phyloP scores from a whole-genome alignment of 2,888 invertebrate species.

The Corythucha ciliata region DNA sequence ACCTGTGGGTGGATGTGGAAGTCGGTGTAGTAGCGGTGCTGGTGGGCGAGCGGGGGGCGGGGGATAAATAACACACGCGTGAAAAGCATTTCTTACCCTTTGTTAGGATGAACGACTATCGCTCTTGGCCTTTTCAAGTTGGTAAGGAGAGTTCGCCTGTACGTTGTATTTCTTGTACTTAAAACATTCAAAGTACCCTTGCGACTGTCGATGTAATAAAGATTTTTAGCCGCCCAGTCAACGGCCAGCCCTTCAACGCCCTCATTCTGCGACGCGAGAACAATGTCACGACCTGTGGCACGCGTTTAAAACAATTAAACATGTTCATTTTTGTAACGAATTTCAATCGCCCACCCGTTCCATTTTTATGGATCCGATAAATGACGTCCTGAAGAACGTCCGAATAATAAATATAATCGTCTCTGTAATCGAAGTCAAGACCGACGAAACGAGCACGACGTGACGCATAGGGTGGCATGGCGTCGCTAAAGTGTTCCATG shows the following conservation, averaged over 20 bases:
- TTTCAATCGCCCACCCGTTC: conserved; percentile 41
- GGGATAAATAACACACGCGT: no score
- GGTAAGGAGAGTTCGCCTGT: conserved; percentile 71
- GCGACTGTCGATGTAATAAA: conserved; percentile 90
- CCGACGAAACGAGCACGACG: conserved; percentile 87
- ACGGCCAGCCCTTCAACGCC: conserved; percentile 93
- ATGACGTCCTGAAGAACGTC: conserved; percentile 95
- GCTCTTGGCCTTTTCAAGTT: conserved; percentile 88
- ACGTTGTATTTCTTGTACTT: conserved; percentile 74
- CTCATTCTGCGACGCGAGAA: conserved; percentile 90
- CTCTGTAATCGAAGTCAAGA: conserved; percentile 82
- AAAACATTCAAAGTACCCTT: conserved; percentile 90
- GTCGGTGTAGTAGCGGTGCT: neutral
- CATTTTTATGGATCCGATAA: conserved; percentile 49
- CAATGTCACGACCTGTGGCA: conserved; percentile 69
- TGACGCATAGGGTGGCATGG: conserved; percentile 88
- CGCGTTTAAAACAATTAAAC: conserved; percentile 16
- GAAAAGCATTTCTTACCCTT: conserved; percentile 57
- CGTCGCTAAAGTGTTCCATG: conserved; percentile 85
- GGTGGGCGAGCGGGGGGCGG: neutral
- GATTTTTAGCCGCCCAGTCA: conserved; percentile 90
- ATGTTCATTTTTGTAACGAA: neutral
- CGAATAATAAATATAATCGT: conserved; percentile 91
- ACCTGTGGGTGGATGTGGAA: conserved; percentile 42
- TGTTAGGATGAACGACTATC: conserved; percentile 93